phyloP scores from a whole-genome alignment of 2,888 invertebrate genomes.

The Eristalis pertinax region DNA sequence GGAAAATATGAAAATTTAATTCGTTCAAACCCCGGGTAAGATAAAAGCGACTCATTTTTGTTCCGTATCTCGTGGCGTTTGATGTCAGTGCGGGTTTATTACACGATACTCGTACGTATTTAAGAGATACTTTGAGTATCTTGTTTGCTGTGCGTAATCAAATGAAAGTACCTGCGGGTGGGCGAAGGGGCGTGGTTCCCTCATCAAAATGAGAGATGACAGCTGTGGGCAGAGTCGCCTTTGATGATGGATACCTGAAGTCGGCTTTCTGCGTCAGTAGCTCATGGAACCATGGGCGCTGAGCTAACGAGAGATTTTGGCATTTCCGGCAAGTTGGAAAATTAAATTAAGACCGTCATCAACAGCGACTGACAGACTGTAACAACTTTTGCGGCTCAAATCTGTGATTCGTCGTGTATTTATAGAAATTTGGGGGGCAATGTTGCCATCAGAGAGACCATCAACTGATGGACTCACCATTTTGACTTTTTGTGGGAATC shows the following conservation, averaged over 20 bases:
- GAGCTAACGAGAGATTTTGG: not conserved
- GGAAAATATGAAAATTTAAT: slow-evolving; percentile 39
- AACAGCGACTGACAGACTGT: not conserved
- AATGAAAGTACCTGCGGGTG: not conserved
- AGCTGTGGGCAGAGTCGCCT: not conserved
- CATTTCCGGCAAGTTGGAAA: not conserved
- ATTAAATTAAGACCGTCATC: not conserved
- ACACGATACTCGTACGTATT: not conserved
- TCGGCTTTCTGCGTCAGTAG: not conserved
- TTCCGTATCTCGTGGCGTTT: slow-evolving; percentile 10
- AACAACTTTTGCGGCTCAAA: not conserved
- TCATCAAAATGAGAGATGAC: not conserved
- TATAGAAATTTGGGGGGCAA: too few species aligned
- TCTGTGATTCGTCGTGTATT: not conserved
- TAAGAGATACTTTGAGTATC: not conserved
- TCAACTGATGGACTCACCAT: too few species aligned
- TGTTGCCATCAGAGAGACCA: too few species aligned
- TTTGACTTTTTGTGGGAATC: too few species aligned
- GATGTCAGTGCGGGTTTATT: slow-evolving; percentile 21
- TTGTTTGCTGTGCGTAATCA: not conserved
- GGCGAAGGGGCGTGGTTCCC: not conserved
- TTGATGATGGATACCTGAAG: not conserved
- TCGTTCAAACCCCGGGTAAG: slow-evolving; percentile 13
- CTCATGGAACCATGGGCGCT: not conserved
- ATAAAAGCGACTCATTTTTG: slow-evolving; percentile 37